Evolutionary conservation across 2,113 vertebrate genomes (phyloP).

Genomic region (Pachycephala philippinensis): DNA sequence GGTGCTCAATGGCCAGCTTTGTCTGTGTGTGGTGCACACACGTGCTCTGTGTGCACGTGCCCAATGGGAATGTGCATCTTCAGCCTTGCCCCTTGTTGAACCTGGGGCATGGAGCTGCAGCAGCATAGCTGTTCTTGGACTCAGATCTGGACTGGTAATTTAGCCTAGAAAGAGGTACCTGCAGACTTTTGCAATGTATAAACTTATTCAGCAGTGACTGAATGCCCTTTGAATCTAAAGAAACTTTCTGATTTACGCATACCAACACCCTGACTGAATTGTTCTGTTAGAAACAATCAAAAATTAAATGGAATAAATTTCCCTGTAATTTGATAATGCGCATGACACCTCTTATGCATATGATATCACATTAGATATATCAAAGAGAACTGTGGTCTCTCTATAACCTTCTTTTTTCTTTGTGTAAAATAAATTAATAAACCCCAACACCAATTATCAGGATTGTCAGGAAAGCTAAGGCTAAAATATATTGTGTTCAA

Average conservation of each 20-base stretch:
- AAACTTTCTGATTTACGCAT: not conserved
- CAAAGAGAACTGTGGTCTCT: not conserved
- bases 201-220: not conserved
- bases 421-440: not conserved
- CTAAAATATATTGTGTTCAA: not conserved
- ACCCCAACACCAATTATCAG: not conserved
- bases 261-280: not conserved
- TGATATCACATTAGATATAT: not conserved
- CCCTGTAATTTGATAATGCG: not conserved
- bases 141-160: not conserved
- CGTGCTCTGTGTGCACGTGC: fast-evolving
- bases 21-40: too few relatives aligned
- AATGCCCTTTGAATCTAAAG: not conserved
- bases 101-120: not conserved
- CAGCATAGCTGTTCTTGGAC: not conserved
- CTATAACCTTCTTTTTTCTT: not conserved
- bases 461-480: not conserved
- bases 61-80: not conserved
- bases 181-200: not conserved
- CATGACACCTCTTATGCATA: not conserved
- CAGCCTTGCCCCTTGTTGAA: not conserved
- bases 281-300: not conserved
- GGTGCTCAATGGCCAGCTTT: not conserved
- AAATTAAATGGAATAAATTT: not conserved
- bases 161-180: not conserved